Evolutionary conservation across 1,140 invertebrate species (phyloP), one percentile per base, ranked within the genome.

Genomic region (Drosophila bocqueti): DNA sequence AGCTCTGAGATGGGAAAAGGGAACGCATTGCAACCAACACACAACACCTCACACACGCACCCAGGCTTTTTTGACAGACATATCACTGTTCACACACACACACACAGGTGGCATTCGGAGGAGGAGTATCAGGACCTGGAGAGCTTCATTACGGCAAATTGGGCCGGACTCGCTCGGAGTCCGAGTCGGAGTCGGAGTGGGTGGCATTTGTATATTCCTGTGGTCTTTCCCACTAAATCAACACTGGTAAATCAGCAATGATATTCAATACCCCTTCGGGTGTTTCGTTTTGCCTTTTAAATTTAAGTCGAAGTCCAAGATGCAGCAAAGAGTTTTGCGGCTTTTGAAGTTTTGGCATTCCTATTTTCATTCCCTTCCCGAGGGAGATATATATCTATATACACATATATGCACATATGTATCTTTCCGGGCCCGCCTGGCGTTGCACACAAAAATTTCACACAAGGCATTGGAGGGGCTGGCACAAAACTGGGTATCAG

Each of bases 401-500:
- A 68, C 43, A 15, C 3, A 49, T 16, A 26, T 16, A 16, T 15
- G 13, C 8, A 60, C 26, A 29, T 36, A 26, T 26, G 34, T 60
- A 58, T 40, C 31, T 42, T 49, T 47, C 42, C 7, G 50, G 45
- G 26, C 24, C 42, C 42, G 61, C 42, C 57, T 60, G 24, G 18
- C 29, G 31, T 36, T 63, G 66, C 60, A 85, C 58, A 87, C 63
- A 79, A 46, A 61, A 81, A 85, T 74, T 78, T 83, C 84, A 81
- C 84, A 87, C 83, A 87, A 87, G 84, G 72, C 79, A 38, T 4
- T 83, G 67, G 73, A 55, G 68, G 69, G 65, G 75, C 62, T 81
- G 73, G 73, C 82, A 79, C 67, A 78, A 76, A 73, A 57, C 74
- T 57, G 55, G 49, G 42, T 74, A 89, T 89, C 71, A 65, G 80